Evolutionary conservation across 2,888 invertebrate genomes (phyloP).

Genomic region (Cyclophora punctaria): DNA sequence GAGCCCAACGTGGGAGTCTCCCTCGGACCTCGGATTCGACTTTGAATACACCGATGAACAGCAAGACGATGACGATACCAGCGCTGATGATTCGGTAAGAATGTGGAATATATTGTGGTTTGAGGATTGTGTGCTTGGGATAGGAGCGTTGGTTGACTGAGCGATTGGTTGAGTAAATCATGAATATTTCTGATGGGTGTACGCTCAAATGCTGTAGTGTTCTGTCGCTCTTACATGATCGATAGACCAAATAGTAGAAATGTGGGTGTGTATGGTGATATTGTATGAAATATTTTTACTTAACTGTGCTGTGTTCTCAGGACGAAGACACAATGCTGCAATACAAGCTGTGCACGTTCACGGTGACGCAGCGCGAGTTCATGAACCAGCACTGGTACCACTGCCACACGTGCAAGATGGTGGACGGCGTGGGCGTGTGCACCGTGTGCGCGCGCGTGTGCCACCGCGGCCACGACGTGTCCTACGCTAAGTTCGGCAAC

Average conservation of each 20-base stretch:
- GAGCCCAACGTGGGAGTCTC: constrained; percentile 86
- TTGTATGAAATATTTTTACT: too few species aligned
- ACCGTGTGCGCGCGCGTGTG: constrained; percentile 98
- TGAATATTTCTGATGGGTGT: too few species aligned
- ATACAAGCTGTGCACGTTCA: constrained; percentile 96
- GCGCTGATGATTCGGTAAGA: constrained; percentile 88
- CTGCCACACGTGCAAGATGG: constrained; percentile 99
- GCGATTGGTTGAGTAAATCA: too few species aligned
- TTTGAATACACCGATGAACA: constrained; percentile 91
- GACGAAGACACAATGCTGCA: constrained; percentile 91
- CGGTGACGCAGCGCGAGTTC: constrained; percentile 96
- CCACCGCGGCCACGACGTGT: constrained; percentile 95
- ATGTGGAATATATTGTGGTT: too few species aligned
- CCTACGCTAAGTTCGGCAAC: constrained; percentile 98
- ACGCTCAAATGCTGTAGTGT: too few species aligned
- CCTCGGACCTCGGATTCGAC: constrained; percentile 83
- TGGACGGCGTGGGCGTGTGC: constrained; percentile 98
- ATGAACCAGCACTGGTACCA: constrained; percentile 99
- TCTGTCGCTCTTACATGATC: too few species aligned
- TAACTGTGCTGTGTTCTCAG: constrained; percentile 14
- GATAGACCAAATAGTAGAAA: too few species aligned
- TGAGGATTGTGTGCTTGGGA: too few species aligned
- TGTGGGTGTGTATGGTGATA: too few species aligned
- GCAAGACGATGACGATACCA: constrained; percentile 94
- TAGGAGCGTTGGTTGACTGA: too few species aligned